These are phyloP conservation scores for Odontamblyopus lacepedii DNA, from an alignment of 2,797 vertebrate genomes.

Conservation along the genomic window DNA sequence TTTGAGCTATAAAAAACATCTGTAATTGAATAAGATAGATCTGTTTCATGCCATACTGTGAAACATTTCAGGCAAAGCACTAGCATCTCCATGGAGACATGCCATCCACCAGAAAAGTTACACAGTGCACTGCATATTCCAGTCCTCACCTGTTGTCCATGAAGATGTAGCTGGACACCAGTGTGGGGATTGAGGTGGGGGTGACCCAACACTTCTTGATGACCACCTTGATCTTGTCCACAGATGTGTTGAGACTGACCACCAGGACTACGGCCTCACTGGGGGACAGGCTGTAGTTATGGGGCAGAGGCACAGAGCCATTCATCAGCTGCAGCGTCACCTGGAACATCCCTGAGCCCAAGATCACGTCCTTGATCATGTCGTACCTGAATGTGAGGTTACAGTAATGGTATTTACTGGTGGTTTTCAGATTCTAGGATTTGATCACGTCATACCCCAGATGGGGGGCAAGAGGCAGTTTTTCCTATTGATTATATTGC, in stretches of 20 bases:
- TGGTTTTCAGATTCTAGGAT: too few species aligned
- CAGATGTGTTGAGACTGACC: conserved; percentile 81
- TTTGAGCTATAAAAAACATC: too few species aligned
- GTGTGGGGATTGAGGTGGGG: conserved; percentile 70
- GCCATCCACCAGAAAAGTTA: too few species aligned
- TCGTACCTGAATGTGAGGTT: conserved; percentile 71
- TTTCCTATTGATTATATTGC: too few species aligned
- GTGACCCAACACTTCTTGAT: conserved; percentile 91
- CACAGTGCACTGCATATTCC: background rate
- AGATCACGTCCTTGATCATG: conserved; percentile 76
- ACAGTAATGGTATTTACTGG: background rate
- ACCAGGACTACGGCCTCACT: conserved; percentile 82
- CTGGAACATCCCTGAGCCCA: conserved; percentile 79
- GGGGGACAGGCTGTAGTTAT: conserved; percentile 82
- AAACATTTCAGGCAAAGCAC: too few species aligned
- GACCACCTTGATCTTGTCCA: conserved; percentile 82
- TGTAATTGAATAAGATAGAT: too few species aligned
- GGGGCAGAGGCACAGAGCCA: conserved; percentile 76
- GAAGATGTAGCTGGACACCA: conserved; percentile 68
- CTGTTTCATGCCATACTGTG: too few species aligned
- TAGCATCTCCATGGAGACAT: too few species aligned
- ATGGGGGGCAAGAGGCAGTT: too few species aligned
- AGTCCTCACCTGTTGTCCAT: conserved; percentile 81
- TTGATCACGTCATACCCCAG: too few species aligned
- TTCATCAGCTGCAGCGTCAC: conserved; percentile 84